Evolutionary conservation across 2,113 vertebrate species (phyloP), one percentile per base, ranked within the genome.

Genomic region (Psettodes erumei): DNA sequence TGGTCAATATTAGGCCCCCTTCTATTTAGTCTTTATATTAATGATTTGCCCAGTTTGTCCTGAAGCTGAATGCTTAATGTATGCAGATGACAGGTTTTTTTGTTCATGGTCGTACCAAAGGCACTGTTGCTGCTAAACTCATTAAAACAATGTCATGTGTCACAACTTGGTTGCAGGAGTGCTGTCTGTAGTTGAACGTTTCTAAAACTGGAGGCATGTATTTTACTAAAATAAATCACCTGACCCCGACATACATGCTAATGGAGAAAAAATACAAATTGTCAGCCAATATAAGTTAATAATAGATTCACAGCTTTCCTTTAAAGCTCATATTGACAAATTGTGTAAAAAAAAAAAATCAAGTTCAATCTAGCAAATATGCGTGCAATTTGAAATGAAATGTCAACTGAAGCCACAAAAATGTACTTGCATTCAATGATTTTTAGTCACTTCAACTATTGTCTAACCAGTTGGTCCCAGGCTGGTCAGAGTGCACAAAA

Each of bases 141-240:
- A 50, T 16, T 53, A 53, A 53, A 53, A 53, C 50, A 53, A 28
- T 53, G 50, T 53, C 50, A 25, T 53, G 45, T 48, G 45, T 48
- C 6, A 48, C 45, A 48, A 48, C 45, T 48, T 48, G 45, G 45
- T 48, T 48, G 50, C 50, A 53, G 27, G 50, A 53, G 50, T 28
- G 25, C 50, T 28, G 50, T 53, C 25, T 53, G 2, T 21, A 50
- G 47, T 8, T 42, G 16, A 42, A 12, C 38, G 38, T 8, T 42
- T 42, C 38, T 13, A 42, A 42, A 42, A 42, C 38, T 48, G 45
- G 21, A 5, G 45, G 45, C 47, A 25, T 50, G 21, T 50, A 50
- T 50, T 11, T 50, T 21, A 48, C 45, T 21, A 48, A 48, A 48
- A 21, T 7, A 48, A 23, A 48, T 50, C 21, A 50, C 8, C 47